A percentile compares a stretch with the other conserved stretches of the same genome.
These are phyloP conservation scores for Dolichoris vasculosae DNA, from an alignment of 1,140 invertebrate genomes.

Conservation along the genomic window DNA sequence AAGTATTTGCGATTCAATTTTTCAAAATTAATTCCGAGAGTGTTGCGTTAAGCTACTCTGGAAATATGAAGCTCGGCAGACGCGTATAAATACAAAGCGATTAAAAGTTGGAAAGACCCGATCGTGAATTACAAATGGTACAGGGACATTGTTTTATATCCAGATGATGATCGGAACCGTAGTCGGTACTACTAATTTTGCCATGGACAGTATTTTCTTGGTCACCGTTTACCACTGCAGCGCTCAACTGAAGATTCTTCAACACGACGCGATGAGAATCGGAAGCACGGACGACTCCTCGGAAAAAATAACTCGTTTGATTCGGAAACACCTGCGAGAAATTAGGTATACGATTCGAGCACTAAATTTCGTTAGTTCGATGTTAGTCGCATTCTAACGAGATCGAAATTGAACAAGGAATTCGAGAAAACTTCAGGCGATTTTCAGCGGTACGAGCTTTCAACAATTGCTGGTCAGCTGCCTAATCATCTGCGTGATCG, in stretches of 20 bases:
- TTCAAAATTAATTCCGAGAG: neutral
- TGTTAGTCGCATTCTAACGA: neutral
- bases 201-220: constrained; percentile 50
- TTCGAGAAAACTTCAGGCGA: constrained; percentile 16
- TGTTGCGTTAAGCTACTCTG: no score
- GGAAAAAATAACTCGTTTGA: neutral
- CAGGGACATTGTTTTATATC: neutral
- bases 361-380: neutral
- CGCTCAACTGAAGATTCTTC: constrained; percentile 49
- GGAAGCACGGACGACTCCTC: neutral
- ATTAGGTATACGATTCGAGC: constrained; percentile 41
- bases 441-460: constrained; percentile 39
- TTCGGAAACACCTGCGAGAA: constrained; percentile 29
- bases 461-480: constrained; percentile 53
- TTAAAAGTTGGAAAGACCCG: no score
- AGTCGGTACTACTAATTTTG: constrained; percentile 41
- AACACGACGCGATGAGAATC: constrained; percentile 30
- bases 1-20: no score
- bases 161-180: constrained; percentile 44
- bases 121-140: no score
- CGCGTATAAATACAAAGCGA: no score
- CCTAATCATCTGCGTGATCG: constrained; percentile 52
- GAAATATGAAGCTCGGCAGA: no score
- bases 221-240: constrained; percentile 43
- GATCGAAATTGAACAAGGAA: constrained; percentile 24